Conservation (phyloP, 2,888 invertebrate species). For the Eumerus sabulonum region DNA sequence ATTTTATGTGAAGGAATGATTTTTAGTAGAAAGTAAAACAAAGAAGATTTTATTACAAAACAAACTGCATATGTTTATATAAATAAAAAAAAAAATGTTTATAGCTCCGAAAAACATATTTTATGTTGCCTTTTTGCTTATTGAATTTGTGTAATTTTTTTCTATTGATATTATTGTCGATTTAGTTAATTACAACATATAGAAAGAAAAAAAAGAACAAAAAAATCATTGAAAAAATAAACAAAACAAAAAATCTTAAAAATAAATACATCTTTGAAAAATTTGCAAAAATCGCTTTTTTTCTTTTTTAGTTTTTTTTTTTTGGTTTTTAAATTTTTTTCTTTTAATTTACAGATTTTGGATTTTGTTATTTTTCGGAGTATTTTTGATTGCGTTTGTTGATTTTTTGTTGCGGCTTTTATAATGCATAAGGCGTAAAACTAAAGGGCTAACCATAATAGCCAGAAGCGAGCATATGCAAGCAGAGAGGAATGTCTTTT, state of each 20-base stretch:
- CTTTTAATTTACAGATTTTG: constrained; percentile 23
- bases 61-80: no score
- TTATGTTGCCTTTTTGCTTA: constrained; percentile 55
- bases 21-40: constrained; percentile 28
- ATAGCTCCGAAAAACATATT: constrained; percentile 1
- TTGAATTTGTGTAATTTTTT: constrained; percentile 53
- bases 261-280: constrained; percentile 67
- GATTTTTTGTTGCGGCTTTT: constrained; percentile 14
- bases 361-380: constrained; percentile 22
- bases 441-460: no score
- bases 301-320: constrained; percentile 19
- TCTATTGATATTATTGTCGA: constrained; percentile 46
- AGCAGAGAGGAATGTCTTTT: no score
- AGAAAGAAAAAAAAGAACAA: constrained; percentile 39
- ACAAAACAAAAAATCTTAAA: constrained; percentile 26
- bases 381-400: constrained; percentile 32
- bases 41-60: not conserved
- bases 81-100: no score
- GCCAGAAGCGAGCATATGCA: no score
- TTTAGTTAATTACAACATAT: constrained; percentile 55
- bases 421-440: not conserved
- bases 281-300: constrained; percentile 49
- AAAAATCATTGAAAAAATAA: constrained; percentile 64
- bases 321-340: no score
- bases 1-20: constrained; percentile 47